These are phyloP conservation scores for Nerophis lumbriciformis DNA, from an alignment of 2,113 vertebrate species.

Conservation along the genomic window DNA sequence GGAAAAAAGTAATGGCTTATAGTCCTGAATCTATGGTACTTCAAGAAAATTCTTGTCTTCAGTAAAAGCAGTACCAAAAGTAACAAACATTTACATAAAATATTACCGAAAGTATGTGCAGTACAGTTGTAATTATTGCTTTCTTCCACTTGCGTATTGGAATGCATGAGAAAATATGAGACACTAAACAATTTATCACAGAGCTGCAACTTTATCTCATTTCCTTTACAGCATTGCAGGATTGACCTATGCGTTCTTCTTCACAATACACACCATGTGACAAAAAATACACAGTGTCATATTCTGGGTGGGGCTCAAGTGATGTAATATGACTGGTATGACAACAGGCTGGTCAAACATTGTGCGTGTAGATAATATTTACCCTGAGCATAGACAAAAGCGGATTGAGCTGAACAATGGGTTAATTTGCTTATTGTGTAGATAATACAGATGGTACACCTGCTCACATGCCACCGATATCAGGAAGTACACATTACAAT, in stretches of 20 bases:
- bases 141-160: too few species aligned
- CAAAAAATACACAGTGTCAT: constrained; percentile 32
- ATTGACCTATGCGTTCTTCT: constrained; percentile 38
- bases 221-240: constrained; percentile 52
- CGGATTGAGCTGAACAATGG: not conserved
- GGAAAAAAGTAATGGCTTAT: too few species aligned
- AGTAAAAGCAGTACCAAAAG: too few species aligned
- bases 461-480: not conserved
- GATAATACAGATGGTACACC: not conserved
- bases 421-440: not conserved
- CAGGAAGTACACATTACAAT: constrained; percentile 1
- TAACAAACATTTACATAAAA: too few species aligned
- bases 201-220: constrained; percentile 22
- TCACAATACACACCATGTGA: constrained; percentile 28
- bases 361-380: not conserved
- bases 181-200: constrained; percentile 9
- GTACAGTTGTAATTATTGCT: too few species aligned
- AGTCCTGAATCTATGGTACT: too few species aligned
- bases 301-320: constrained; percentile 32
- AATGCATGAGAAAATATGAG: constrained; percentile 1
- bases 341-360: constrained; percentile 13
- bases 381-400: not conserved
- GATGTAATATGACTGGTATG: constrained; percentile 23
- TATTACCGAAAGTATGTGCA: too few species aligned
- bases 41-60: too few species aligned